These are phyloP conservation scores for Ophonus ardosiacus DNA, from an alignment of 2,888 invertebrate species.

Conservation along the genomic window DNA sequence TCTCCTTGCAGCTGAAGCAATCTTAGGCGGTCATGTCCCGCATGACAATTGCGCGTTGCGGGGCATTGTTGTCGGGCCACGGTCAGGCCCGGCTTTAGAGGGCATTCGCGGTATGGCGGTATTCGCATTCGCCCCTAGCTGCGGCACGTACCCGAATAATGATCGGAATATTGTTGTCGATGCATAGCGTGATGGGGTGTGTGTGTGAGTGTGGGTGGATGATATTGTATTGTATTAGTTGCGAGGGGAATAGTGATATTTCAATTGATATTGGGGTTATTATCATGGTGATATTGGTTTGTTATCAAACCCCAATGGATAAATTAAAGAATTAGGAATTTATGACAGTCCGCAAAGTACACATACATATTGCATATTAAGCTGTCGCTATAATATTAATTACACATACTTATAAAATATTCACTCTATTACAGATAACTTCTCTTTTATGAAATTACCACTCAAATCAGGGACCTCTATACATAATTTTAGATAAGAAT, in stretches of 20 bases:
- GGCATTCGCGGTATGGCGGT: conserved; percentile 9
- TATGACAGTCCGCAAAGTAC: background rate
- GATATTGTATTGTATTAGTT: background rate
- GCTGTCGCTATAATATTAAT: no score
- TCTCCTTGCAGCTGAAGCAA: conserved; percentile 24
- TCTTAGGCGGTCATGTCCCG: conserved; percentile 31
- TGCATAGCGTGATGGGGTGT: conserved; percentile 35
- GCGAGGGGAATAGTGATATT: background rate
- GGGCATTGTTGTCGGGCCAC: conserved; percentile 39
- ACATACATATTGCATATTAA: no score
- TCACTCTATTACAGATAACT: no score
- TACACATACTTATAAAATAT: no score
- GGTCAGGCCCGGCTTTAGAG: conserved; percentile 7
- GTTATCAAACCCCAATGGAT: background rate
- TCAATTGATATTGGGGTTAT: background rate
- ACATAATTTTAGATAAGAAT: no score
- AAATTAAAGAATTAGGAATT: background rate
- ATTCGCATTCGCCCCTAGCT: conserved; percentile 26
- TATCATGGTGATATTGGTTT: background rate
- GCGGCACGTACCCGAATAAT: conserved; percentile 56
- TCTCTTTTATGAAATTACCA: no score
- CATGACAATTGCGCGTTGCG: conserved; percentile 35
- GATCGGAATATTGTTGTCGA: conserved; percentile 51
- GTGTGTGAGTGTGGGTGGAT: background rate
- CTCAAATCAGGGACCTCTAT: no score